Conservation (phyloP, 2,888 invertebrate genomes). For the Noctua janthina region DNA sequence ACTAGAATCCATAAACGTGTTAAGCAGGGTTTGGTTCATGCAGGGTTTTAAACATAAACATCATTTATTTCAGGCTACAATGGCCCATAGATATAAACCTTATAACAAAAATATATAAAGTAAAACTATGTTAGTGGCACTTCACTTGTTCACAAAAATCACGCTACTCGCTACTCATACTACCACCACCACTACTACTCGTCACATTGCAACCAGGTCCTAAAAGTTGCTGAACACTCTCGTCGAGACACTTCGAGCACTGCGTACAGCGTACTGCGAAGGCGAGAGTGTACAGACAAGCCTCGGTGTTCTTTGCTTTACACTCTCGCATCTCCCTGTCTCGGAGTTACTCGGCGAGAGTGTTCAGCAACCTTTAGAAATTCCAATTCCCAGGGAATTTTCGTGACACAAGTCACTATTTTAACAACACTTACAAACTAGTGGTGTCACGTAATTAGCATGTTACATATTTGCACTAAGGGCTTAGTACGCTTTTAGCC, state of each 20-base stretch:
- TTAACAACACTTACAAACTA: conserved; percentile 7
- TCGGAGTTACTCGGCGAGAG: neutral
- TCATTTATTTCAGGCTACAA: no score
- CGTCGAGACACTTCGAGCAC: neutral
- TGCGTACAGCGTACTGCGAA: neutral
- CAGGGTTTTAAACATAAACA: neutral
- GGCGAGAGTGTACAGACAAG: neutral
- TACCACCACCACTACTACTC: no score
- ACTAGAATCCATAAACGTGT: neutral
- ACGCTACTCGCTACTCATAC: no score
- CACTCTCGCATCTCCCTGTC: neutral
- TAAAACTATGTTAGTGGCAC: no score
- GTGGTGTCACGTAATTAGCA: conserved; percentile 27
- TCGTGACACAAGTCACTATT: neutral
- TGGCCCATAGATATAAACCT: no score
- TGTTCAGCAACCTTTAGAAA: neutral
- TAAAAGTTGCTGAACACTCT: neutral
- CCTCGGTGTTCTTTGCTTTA: neutral
- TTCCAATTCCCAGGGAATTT: neutral
- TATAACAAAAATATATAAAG: no score
- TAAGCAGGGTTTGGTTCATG: neutral
- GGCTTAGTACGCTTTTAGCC: conserved; percentile 40
- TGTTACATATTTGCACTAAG: conserved; percentile 46
- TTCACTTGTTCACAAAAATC: no score
- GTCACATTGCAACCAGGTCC: neutral